Conservation (phyloP, 2,113 vertebrate genomes). For the Indicator maculatus region DNA sequence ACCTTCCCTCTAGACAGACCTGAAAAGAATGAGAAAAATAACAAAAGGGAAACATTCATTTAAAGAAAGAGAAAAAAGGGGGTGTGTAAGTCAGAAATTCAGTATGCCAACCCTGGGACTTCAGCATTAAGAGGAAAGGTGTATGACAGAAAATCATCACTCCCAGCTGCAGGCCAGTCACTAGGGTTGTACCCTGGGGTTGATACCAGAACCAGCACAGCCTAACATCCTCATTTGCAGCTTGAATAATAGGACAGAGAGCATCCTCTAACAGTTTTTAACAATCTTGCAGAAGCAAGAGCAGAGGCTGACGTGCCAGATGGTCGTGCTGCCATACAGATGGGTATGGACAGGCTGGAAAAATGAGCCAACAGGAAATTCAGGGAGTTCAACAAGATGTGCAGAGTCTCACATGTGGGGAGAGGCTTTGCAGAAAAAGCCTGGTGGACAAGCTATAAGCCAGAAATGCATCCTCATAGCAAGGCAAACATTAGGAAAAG, state of each 20-base stretch:
- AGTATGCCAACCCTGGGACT: background rate
- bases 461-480: background rate
- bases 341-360: background rate
- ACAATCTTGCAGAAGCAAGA: background rate
- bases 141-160: background rate
- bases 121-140: background rate
- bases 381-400: background rate
- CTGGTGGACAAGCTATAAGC: rapidly evolving
- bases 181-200: background rate
- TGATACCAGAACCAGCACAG: background rate
- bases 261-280: too few relatives aligned
- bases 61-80: background rate
- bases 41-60: background rate
- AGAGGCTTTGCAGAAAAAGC: background rate
- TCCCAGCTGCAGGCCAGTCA: background rate
- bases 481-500: background rate
- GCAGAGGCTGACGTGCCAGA: rapidly evolving
- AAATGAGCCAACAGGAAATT: background rate
- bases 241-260: background rate
- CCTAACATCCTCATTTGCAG: background rate
- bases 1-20: background rate
- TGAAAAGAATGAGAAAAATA: background rate
- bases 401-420: background rate
- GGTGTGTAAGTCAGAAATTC: background rate
- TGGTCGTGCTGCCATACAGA: background rate